phyloP scores from a whole-genome alignment of 2,113 vertebrate genomes.

The Chaetodon trifascialis region DNA sequence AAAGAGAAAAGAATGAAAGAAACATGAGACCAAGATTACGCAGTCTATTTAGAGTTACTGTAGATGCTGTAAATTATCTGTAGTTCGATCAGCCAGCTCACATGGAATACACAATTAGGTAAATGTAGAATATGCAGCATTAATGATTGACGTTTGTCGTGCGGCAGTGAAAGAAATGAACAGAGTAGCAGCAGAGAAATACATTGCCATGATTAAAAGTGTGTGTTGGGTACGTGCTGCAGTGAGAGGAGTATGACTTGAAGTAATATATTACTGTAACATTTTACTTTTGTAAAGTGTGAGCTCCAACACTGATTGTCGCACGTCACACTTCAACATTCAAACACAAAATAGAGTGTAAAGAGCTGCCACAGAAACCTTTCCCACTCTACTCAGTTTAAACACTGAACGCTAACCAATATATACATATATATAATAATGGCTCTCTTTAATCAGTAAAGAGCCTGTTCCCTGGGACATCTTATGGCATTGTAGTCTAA shows the following conservation, averaged over 20 bases:
- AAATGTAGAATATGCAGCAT: neutral
- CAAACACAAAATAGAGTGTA: neutral
- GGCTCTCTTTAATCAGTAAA: neutral
- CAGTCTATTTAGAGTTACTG: neutral
- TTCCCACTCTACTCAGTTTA: neutral
- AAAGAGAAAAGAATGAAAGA: neutral
- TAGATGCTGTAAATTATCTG: neutral
- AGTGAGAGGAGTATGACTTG: neutral
- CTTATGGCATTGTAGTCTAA: conserved; percentile 8
- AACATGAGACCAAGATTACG: neutral
- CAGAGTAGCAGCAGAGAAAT: neutral
- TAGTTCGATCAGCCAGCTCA: neutral
- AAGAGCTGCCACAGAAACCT: neutral
- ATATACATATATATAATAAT: neutral
- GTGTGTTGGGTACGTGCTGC: neutral
- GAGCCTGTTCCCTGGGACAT: neutral
- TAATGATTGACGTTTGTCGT: neutral
- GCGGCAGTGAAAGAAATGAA: neutral
- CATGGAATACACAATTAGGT: neutral
- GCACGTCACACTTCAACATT: neutral
- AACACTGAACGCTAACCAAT: neutral
- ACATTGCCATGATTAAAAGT: neutral
- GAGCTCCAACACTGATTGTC: too few relatives aligned
- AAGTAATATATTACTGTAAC: too few relatives aligned
- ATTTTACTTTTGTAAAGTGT: too few relatives aligned